Evolutionary conservation across 1,140 invertebrate genomes (phyloP), one percentile per base, ranked within the genome.

Genomic region (Atta texana): DNA sequence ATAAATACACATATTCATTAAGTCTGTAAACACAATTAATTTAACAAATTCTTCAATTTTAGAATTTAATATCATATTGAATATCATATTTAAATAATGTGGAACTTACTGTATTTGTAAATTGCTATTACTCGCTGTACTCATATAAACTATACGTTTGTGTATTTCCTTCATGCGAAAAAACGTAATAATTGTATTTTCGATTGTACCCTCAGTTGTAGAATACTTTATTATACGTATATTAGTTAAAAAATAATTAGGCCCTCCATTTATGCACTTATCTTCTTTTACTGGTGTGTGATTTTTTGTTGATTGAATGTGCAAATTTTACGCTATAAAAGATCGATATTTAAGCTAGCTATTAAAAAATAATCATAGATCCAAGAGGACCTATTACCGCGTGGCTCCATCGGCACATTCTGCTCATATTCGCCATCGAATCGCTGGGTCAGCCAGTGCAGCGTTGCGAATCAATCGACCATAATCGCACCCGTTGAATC

Each of bases 391-490:
- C 34, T 21, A 21, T 72, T 59, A 72, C 49, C 14, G 63, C 14
- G 34, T 7, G 53, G 10, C 12, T 44, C 34, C 31, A 69, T 81
- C 59, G 39, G 74, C 64, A 51, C 87, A 76, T 88, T 88, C 68
- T 31, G 84, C 64, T 69, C 49, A 49, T 59, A 87, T 87, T 89
- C 72, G 39, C 81, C 71, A 12, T 24, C 31, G 53, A 72, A 89
- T 84, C 85, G 44, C 66, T 18, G 53, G 59, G 44, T 61, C 61
- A 28, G 53, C 77, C 86, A 59, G 51, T 39, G 74, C 76, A 80
- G 21, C 85, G 72, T 90, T 64, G 71, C 87, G 82, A 88, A 90
- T 91, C 89, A 88, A 91, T 91, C 89, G 89, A 86, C 77, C 87
- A 78, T 88, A 90, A 91, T 90, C 89, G 76, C 80, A 24, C 39